Evolutionary conservation across 2,797 vertebrate genomes (phyloP), one percentile per base, ranked within the genome.

Genomic region (Amblyopsis hoosieri): DNA sequence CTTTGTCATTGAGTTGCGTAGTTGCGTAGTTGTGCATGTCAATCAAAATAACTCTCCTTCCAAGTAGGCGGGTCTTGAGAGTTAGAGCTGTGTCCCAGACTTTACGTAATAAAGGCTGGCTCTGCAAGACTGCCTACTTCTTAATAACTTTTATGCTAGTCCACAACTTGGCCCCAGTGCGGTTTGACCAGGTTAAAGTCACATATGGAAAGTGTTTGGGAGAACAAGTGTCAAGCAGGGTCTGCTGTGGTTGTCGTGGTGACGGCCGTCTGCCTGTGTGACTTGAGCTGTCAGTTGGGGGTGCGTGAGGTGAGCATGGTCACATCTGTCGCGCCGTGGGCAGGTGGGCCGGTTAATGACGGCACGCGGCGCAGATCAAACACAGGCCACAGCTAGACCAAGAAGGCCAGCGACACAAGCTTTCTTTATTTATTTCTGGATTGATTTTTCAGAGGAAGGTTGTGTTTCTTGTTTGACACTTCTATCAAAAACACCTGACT

Each of bases 261-360:
- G 84, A 86, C 78, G 73, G 84, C 78, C 64, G 74, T 81, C 80
- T 83, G 81, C 79, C 70, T 13, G 50, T 48, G 48, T 67, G 74
- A 68, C 65, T 80, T 15, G 29, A 64, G 66, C 68, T 57, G 72
- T 82, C 80, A 77, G 82, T 74, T 17, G 82, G 79, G 76, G 76
- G 76, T 66, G 71, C 54, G 37, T 56, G 57, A 86, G 79, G 81
- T 87, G 83, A 78, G 75, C 80, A 61, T 76, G 15, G 64, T 72
- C 62, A 82, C 85, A 86, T 86, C 85, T 89, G 87, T 76, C 42
- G 62, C 47, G 58, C 57, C 62, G 4, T 71, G 54, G 73, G 83
- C 81, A 87, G 84, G 85, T 82, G 83, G 79, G 51, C 66, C 65
- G 70, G 82, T 83, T 87, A 86, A 85, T 87, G 81, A 86, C 77